These are phyloP conservation scores for Goniozus legneri DNA, from an alignment of 1,140 invertebrate species.

Conservation along the genomic window DNA sequence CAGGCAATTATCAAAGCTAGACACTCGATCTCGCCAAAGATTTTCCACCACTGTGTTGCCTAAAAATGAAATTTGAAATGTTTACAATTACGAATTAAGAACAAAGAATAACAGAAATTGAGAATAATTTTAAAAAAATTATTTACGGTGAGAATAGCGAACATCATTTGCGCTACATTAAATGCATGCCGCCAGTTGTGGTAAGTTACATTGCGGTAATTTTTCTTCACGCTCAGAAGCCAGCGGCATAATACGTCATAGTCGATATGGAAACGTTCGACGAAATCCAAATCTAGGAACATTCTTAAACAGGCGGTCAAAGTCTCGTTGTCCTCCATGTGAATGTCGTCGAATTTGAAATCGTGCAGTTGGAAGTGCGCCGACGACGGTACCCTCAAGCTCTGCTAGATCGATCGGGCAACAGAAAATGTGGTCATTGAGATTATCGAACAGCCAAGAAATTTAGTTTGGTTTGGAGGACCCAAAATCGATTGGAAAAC, in stretches of 20 bases:
- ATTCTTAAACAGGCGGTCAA: slow-evolving; percentile 82
- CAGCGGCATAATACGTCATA: slow-evolving; percentile 85
- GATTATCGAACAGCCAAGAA: too few species aligned
- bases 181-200: slow-evolving; percentile 97
- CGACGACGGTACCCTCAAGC: slow-evolving; percentile 74
- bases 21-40: slow-evolving; percentile 89
- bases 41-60: slow-evolving; percentile 89
- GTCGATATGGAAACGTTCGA: slow-evolving; percentile 87
- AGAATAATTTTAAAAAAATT: neutral
- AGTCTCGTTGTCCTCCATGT: slow-evolving; percentile 81
- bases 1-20: slow-evolving; percentile 92
- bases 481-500: too few species aligned
- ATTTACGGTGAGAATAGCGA: slow-evolving; percentile 83
- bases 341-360: slow-evolving; percentile 83
- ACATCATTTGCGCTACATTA: slow-evolving; percentile 96
- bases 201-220: slow-evolving; percentile 93
- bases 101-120: too few species aligned
- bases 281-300: slow-evolving; percentile 88
- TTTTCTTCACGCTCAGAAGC: slow-evolving; percentile 93
- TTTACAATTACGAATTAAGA: too few species aligned
- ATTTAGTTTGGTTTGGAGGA: too few species aligned
- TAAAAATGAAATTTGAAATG: too few species aligned
- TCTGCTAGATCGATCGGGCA: too few species aligned
- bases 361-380: slow-evolving; percentile 79
- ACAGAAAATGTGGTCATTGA: too few species aligned